Base-by-base conservation (phyloP, 2,888 invertebrate species). In the Chymomyza procnemis region DNA sequence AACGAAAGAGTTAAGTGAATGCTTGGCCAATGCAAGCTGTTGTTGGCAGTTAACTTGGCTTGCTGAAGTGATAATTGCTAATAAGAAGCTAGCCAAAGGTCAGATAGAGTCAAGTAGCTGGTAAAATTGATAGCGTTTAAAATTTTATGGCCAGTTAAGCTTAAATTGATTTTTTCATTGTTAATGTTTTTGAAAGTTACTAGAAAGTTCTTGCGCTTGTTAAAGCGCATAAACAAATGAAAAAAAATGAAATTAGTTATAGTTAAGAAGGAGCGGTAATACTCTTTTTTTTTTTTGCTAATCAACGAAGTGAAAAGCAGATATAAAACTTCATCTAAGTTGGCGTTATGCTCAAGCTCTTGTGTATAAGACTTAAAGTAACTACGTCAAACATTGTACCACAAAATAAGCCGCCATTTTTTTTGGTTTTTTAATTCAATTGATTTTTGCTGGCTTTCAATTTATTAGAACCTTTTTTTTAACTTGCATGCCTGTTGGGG, bases 341-440 rank as follows among this genome's bases (percentile, higher is more conserved):
- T n/a, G n/a, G n/a, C n/a, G n/a, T n/a, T n/a, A n/a, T n/a, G n/a
- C n/a, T n/a, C 12, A 41, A 41, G 12, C 34, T 1, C 34, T 41
- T 41, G 34, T 12, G 34, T 41, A 12, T 12, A 41, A 41, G 12
- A 41, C 12, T 12, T 41, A 12, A 41, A 41, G 34, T 12, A n/a
- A n/a, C 0, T 5, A 41, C 34, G 3, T 41, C 34, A 41, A 41
- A 41, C 12, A 12, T 41, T 41, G 2, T 3, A 5, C 2, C 22
- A 14, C 30, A 56, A 56, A n/a, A 22, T 4, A 56, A 26, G n/a
- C 19, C 12, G 8, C 14, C 22, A 56, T 12, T 9, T 12, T 41
- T 41, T 22, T 41, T 41, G 34, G 3, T 56, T 30, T 22, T 63
- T 80, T 80, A 83, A 79, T 78, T 78, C 81, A 83, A 80, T 80